A percentile compares a stretch with the other conserved stretches of the same genome.
Evolutionary conservation across 2,113 vertebrate species (phyloP).

Genomic region (Barbus barbus): DNA sequence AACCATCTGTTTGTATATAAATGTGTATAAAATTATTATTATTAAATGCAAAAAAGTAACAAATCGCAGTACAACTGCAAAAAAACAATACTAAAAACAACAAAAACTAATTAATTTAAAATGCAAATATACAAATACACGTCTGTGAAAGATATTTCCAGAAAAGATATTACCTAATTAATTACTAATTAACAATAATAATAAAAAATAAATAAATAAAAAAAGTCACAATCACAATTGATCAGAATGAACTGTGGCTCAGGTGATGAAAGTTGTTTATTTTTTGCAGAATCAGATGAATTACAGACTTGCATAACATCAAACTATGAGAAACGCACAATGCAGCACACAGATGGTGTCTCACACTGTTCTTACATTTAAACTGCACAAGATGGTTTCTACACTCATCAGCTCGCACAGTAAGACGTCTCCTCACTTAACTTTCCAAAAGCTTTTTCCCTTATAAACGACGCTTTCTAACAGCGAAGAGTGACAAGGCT

Average conservation of each 20-base stretch:
- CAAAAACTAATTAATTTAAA: no score
- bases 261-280: conserved; percentile 39
- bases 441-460: conserved; percentile 5
- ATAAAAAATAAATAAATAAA: no score
- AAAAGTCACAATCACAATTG: no score
- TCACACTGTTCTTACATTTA: background rate
- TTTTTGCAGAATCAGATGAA: background rate
- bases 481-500: background rate
- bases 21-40: no score
- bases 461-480: background rate
- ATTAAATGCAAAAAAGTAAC: no score
- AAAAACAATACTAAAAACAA: no score
- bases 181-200: no score
- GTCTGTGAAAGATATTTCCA: no score
- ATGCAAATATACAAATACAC: no score
- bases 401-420: conserved; percentile 44
- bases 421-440: conserved; percentile 45
- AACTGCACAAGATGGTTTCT: conserved; percentile 50
- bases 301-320: background rate
- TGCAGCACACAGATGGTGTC: background rate
- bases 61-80: no score
- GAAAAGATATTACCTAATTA: no score
- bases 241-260: background rate
- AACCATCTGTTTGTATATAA: no score
- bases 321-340: background rate